Conservation (phyloP, 2,797 vertebrate genomes). For the Prunella strophiata region DNA sequence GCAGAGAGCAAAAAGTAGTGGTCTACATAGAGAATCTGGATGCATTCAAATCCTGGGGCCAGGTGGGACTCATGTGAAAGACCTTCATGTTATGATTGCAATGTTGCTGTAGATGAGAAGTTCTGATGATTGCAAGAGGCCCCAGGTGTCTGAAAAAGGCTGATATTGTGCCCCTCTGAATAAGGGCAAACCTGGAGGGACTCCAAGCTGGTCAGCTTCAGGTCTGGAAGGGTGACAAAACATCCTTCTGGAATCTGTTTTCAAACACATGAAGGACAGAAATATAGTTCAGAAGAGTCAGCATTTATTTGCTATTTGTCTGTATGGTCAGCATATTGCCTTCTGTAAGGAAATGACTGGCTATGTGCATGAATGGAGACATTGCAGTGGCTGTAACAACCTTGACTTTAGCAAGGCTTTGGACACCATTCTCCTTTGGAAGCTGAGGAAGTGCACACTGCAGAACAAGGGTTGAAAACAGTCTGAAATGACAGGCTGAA, state of each 20-base stretch:
- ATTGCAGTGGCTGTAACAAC: background rate
- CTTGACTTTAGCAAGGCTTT: background rate
- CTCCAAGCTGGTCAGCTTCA: background rate
- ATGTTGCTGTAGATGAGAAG: background rate
- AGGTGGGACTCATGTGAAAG: background rate
- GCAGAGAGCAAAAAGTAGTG: background rate
- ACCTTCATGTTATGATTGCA: background rate
- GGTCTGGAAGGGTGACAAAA: background rate
- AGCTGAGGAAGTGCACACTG: background rate
- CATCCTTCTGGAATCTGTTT: background rate
- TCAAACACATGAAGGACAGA: background rate
- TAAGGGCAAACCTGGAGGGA: background rate
- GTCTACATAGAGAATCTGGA: background rate
- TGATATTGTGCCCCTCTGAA: background rate
- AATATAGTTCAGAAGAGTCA: background rate
- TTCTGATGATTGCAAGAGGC: background rate
- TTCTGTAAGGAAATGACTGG: background rate
- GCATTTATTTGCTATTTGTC: background rate
- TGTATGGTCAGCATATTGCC: background rate
- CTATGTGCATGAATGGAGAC: accelerated
- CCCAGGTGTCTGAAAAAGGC: background rate
- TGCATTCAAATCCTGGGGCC: background rate
- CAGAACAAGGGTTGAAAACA: background rate
- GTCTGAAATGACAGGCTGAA: background rate
- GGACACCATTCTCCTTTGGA: background rate